Conservation (phyloP, 2,113 vertebrate species). For the Marcusenius ussheri region DNA sequence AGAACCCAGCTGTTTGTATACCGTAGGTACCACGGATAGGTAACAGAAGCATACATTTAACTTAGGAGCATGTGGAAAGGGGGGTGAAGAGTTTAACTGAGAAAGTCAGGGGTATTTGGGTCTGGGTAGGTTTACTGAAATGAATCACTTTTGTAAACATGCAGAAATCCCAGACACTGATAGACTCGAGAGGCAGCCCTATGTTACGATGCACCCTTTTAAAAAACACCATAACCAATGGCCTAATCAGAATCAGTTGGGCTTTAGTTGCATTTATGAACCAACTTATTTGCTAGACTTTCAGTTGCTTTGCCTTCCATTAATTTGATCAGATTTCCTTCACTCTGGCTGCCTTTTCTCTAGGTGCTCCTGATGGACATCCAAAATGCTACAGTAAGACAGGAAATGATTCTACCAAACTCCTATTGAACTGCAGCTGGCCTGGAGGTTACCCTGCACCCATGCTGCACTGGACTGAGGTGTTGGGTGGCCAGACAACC, state of each 20-base stretch:
- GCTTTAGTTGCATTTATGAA: background rate
- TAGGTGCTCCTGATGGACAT: constrained; percentile 53
- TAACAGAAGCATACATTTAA: background rate
- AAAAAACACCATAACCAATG: background rate
- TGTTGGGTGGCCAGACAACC: constrained; percentile 5
- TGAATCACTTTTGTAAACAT: background rate
- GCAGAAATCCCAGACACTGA: background rate
- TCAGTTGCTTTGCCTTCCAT: background rate
- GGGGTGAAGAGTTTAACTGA: background rate
- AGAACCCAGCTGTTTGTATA: constrained; percentile 72
- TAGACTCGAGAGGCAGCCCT: background rate
- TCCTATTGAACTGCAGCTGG: constrained; percentile 77
- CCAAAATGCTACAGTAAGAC: constrained; percentile 61
- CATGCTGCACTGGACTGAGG: constrained; percentile 63
- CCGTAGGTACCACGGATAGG: constrained; percentile 53
- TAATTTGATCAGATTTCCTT: background rate
- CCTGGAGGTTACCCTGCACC: constrained; percentile 69
- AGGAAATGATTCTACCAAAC: background rate
- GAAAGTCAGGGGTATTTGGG: background rate
- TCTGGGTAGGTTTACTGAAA: background rate
- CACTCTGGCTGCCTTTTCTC: background rate
- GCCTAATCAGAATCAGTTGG: background rate
- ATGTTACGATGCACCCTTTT: background rate
- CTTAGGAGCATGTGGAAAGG: background rate
- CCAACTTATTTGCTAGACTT: background rate